Evolutionary conservation across 2,797 vertebrate genomes (phyloP).

Genomic region (Pseudomugil gertrudae): DNA sequence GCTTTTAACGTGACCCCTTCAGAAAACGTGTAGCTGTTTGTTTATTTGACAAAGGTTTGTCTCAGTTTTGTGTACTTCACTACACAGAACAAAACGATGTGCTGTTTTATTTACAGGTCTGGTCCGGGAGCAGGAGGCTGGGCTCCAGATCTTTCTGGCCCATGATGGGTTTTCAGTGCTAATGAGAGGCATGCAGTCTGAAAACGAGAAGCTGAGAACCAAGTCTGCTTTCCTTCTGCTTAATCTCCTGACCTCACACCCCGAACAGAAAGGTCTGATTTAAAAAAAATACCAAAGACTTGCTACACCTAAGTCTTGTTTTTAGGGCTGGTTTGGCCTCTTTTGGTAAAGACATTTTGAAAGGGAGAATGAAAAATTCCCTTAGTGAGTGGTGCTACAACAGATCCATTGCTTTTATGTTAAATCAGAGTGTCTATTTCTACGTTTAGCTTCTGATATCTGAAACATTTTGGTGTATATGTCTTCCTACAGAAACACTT

Average conservation of each 20-base stretch:
- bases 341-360: too few species aligned
- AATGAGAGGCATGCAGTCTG: conserved; percentile 91
- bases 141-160: conserved; percentile 85
- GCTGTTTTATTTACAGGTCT: conserved; percentile 78
- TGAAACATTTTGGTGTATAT: background rate
- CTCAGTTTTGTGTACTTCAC: background rate
- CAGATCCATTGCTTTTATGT: conserved; percentile 1
- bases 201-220: conserved; percentile 87
- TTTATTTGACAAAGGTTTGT: background rate
- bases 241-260: conserved; percentile 87
- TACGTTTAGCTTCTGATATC: background rate
- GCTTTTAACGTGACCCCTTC: background rate
- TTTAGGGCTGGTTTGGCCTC: too few species aligned
- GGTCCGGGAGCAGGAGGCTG: conserved; percentile 88
- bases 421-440: background rate
- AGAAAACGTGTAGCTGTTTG: background rate
- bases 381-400: background rate
- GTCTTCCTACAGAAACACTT: conserved; percentile 78
- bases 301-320: too few species aligned
- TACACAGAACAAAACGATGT: background rate
- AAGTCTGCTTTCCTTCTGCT: conserved; percentile 91
- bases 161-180: conserved; percentile 90
- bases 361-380: background rate
- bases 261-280: conserved; percentile 87
- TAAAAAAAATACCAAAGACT: background rate